phyloP scores from a whole-genome alignment of 2,113 vertebrate species.

The Silurus asotus region DNA sequence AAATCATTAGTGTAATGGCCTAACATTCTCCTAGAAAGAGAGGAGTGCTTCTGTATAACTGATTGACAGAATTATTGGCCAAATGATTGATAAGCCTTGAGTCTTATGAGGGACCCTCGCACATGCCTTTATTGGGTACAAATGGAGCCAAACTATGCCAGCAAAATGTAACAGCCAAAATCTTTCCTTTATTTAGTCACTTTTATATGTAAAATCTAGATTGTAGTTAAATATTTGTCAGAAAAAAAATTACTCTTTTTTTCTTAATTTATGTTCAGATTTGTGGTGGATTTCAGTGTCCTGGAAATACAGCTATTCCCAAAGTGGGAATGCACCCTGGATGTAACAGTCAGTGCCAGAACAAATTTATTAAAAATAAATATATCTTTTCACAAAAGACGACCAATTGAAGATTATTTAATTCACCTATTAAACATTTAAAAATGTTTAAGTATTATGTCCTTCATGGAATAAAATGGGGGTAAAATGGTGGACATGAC shows the following conservation, averaged over 20 bases:
- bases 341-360: not conserved
- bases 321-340: not conserved
- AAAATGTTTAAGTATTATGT: not conserved
- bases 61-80: not conserved
- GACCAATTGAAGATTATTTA: not conserved
- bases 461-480: not conserved
- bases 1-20: slow-evolving; percentile 32
- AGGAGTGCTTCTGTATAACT: not conserved
- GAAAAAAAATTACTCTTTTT: too few relatives aligned
- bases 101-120: too few relatives aligned
- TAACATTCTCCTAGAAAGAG: slow-evolving; percentile 20
- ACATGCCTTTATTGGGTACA: not conserved
- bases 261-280: not conserved
- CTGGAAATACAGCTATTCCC: not conserved
- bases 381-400: not conserved
- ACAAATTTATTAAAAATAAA: not conserved
- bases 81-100: not conserved
- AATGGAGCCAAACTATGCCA: not conserved
- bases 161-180: too few relatives aligned
- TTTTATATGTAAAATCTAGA: too few relatives aligned
- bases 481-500: not conserved
- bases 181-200: not conserved
- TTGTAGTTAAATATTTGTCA: not conserved
- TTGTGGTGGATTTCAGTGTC: not conserved
- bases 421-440: not conserved